Base-by-base conservation (phyloP, 2,888 invertebrate species). In the Sinopyrophorus schimmeli region DNA sequence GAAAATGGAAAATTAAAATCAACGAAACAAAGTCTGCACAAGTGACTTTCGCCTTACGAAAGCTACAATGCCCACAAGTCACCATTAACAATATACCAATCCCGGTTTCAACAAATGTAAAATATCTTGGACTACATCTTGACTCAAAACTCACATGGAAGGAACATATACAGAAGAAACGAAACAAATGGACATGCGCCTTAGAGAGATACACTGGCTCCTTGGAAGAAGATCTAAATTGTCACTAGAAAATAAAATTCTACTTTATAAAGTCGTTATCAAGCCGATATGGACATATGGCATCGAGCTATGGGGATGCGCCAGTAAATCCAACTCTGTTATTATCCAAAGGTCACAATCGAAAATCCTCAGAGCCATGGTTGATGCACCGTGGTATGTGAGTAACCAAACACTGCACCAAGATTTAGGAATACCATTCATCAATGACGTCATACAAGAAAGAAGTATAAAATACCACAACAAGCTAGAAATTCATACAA, bases 161-260 rank as follows among this genome's bases (percentile, higher is more conserved):
- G 12, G n/a, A 11, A 28, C 28, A 28, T 28, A 28, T 10, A 11
- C 14, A 6, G 5, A 28, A 28, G 3, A 28, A 35, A 35, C 6
- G 17, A 35, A 35, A 17, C 35, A 35, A 17, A 15, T 35, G 11
- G 9, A 20, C 35, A 5, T 20, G 14, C 18, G 21, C 5, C 21
- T 35, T 15, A 35, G 16, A 3, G 35, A 35, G 21, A 11, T 35
- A 11, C 9, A 35, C 20, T 35, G 35, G 12, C 10, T 35, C 9
- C 9, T 35, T 20, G 35, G 35, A 35, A n/a, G n/a, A n/a, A 35
- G 20, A 35, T 35, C 21, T 17, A 2, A 10, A 3, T 14, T 35
- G 17, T 5, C 23, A 4, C 11, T 35, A 14, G 35, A 35, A 10
- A 17, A 35, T 21, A 35, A 35, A 17, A 18, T 35, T 5, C 28